A percentile compares a stretch with the other conserved stretches of the same genome.
phyloP scores from a whole-genome alignment of 1,140 invertebrate genomes.

The Camponotus floridanus region DNA sequence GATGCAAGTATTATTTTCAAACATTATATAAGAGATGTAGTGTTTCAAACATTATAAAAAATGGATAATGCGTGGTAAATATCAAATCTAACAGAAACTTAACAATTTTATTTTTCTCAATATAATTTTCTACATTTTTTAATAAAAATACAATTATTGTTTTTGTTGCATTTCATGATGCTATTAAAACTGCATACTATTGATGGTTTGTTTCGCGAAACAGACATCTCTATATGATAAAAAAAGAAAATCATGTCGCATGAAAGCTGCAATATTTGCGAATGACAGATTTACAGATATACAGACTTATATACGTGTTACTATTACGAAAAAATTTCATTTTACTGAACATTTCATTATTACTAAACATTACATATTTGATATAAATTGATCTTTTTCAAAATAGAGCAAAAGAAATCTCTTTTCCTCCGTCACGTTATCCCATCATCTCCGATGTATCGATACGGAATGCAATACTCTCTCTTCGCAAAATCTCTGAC shows the following conservation, averaged over 20 bases:
- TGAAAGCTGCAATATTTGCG: neutral
- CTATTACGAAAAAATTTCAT: neutral
- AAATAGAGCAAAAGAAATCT: neutral
- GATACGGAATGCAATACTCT: too few relatives aligned
- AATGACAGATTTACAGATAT: neutral
- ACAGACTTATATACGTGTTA: neutral
- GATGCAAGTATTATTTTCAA: neutral
- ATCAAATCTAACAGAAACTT: neutral
- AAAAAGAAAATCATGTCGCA: too few relatives aligned
- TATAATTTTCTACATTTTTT: neutral
- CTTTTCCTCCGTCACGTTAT: neutral
- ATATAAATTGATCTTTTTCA: neutral
- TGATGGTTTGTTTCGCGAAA: neutral
- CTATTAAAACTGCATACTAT: neutral
- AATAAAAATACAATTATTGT: neutral
- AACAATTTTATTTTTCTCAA: neutral
- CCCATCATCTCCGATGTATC: neutral
- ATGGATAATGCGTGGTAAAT: neutral
- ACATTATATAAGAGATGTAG: constrained; percentile 2
- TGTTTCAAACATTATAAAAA: neutral
- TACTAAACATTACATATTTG: neutral
- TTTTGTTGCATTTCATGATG: neutral
- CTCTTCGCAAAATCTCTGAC: neutral
- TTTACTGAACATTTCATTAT: neutral
- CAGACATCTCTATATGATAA: neutral